A percentile compares a stretch with the other conserved stretches of the same genome.
Conservation (phyloP, 2,888 invertebrate species). For the Theodoxus fluviatilis region DNA sequence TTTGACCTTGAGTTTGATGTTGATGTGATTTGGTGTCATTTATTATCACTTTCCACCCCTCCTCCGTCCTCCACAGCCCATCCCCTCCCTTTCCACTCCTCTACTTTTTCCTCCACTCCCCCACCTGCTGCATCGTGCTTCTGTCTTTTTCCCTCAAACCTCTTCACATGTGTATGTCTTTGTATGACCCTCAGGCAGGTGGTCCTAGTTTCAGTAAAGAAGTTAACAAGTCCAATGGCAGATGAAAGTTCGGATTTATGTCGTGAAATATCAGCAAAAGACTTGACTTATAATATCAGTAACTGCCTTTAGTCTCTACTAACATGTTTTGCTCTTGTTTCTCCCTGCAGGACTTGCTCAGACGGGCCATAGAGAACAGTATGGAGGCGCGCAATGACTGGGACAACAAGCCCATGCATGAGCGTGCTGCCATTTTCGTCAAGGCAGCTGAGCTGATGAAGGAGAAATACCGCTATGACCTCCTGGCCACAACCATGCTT, state of each 20-base stretch:
- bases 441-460: slow-evolving; percentile 89
- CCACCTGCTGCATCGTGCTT: not conserved
- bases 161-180: not conserved
- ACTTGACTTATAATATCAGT: no score
- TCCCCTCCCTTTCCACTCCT: no score
- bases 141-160: not conserved
- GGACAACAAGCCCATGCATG: slow-evolving; percentile 84
- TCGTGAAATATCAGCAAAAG: not conserved
- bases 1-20: not conserved
- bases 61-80: no score
- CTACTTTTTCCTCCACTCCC: no score
- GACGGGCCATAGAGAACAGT: slow-evolving; percentile 84
- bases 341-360: slow-evolving; percentile 73
- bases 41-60: not conserved
- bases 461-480: slow-evolving; percentile 82
- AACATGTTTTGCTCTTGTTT: not conserved
- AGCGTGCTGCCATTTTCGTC: slow-evolving; percentile 77
- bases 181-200: not conserved
- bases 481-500: slow-evolving; percentile 96
- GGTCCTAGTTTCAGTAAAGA: not conserved
- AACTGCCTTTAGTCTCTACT: no score
- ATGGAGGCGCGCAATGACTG: slow-evolving; percentile 83
- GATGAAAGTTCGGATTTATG: not conserved
- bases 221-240: not conserved
- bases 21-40: not conserved